phyloP scores from a whole-genome alignment of 2,113 vertebrate genomes.

The Ptyas mucosa region DNA sequence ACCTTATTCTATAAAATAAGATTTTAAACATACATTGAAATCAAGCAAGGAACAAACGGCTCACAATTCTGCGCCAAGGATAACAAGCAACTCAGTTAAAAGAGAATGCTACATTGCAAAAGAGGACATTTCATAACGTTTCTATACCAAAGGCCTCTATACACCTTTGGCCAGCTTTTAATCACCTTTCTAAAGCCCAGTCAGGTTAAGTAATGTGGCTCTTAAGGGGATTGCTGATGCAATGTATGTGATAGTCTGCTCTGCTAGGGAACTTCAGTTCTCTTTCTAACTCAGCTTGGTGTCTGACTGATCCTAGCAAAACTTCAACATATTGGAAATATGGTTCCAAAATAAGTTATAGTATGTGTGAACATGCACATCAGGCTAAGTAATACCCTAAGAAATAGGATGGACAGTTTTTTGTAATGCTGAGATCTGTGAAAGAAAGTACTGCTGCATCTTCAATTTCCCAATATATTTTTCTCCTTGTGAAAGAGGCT shows the following conservation, averaged over 20 bases:
- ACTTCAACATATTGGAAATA: background rate
- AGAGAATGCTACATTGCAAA: background rate
- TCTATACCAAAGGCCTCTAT: background rate
- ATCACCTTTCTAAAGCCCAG: background rate
- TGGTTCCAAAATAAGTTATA: background rate
- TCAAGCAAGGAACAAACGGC: background rate
- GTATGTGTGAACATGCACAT: background rate
- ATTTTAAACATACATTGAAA: background rate
- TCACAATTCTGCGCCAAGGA: background rate
- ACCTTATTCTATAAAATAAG: background rate
- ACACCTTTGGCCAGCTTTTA: background rate
- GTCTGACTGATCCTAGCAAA: background rate
- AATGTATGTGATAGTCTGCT: background rate
- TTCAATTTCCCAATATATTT: background rate
- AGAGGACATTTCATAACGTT: background rate
- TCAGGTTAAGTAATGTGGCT: background rate
- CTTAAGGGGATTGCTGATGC: background rate
- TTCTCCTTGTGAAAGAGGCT: background rate
- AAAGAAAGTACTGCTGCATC: background rate
- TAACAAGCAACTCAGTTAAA: background rate
- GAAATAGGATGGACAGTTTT: background rate
- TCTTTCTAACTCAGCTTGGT: background rate
- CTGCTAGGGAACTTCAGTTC: background rate
- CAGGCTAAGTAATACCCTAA: background rate
- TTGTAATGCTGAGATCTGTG: background rate